Conservation (phyloP, 2,113 vertebrate genomes). For the Marmota monax region DNA sequence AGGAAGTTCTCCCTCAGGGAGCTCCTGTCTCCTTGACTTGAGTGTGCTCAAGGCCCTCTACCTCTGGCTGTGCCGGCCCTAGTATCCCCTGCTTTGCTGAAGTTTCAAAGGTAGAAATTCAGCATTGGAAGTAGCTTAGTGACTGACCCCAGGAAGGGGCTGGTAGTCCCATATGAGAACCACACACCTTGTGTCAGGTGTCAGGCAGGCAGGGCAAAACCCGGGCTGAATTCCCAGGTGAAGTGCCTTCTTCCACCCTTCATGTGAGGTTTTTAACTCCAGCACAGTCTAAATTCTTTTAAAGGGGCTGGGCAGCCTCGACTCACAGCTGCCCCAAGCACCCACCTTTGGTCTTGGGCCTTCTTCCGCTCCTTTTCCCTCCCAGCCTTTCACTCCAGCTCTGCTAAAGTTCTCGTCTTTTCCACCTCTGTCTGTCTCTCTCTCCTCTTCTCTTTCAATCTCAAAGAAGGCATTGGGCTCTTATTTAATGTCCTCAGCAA, state of each 20-base stretch:
- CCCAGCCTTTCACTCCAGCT: neutral
- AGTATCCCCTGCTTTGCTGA: neutral
- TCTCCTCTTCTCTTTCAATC: neutral
- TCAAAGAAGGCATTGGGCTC: neutral
- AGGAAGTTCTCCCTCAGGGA: neutral
- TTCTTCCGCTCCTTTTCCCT: neutral
- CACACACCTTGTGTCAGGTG: neutral
- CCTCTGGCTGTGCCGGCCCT: neutral
- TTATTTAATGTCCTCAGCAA: neutral
- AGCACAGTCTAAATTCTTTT: neutral
- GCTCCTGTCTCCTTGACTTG: neutral
- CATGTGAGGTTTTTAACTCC: neutral
- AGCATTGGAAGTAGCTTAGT: neutral
- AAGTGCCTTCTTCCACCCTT: neutral
- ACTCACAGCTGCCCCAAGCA: neutral
- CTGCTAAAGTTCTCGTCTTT: neutral
- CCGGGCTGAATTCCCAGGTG: neutral
- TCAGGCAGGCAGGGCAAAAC: neutral
- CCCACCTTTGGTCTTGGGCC: neutral
- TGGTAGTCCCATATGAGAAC: neutral
- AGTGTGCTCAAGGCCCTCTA: neutral
- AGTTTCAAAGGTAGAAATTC: neutral
- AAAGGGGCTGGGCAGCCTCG: neutral
- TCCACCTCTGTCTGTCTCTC: neutral
- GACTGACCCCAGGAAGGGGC: neutral